Base-by-base conservation (phyloP, 1,140 invertebrate genomes). In the Heliconius eleuchia region DNA sequence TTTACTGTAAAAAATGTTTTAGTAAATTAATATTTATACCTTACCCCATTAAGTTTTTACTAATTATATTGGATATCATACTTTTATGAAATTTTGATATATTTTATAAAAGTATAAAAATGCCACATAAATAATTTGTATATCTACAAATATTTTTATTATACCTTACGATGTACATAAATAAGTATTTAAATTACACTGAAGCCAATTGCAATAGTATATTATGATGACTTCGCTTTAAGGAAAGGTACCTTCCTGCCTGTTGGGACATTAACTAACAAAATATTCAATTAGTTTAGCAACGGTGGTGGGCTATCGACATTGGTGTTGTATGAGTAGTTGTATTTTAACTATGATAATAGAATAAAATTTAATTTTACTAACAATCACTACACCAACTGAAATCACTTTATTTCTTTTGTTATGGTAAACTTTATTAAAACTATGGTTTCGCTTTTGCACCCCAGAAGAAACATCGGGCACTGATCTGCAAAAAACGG, bases 231-330 rank as follows among this genome's bases (percentile, higher is more conserved):
- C 90, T 93, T 89, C 87, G 93, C 92, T 94, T 94, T 91, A 89
- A 90, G 91, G 91, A 92, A 87, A 90, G 89, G 92, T 92, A 94
- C 94, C 94, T 95, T 95, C 94, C 94, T 95, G 94, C 94, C 94
- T 95, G 94, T 91, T 91, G 93, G 94, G 92, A 90, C 88, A 86
- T 85, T 87, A 85, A 94, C 93, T 94, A 94, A 94, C 91, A 90
- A 84, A 74, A 83, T 85, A 84, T 84, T 84, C 80, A 80, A 86
- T 82, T 88, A 85, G 81, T 86, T 80, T 82, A 81, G 73, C 70
- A 76, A 23, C 55, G 93, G 93, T 94, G 92, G 87, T 90, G 93
- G 93, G 88, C 83, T 89, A 85, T 80, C 85, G 79, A 82, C 80
- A 77, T 81, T 86, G 76, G 72, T 85, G 84, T 82, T 72, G 71